A percentile compares a stretch with the other conserved stretches of the same genome.
These are phyloP conservation scores for Bursaphelenchus mucronatus DNA, from an alignment of 1,140 invertebrate species.

Conservation along the genomic window DNA sequence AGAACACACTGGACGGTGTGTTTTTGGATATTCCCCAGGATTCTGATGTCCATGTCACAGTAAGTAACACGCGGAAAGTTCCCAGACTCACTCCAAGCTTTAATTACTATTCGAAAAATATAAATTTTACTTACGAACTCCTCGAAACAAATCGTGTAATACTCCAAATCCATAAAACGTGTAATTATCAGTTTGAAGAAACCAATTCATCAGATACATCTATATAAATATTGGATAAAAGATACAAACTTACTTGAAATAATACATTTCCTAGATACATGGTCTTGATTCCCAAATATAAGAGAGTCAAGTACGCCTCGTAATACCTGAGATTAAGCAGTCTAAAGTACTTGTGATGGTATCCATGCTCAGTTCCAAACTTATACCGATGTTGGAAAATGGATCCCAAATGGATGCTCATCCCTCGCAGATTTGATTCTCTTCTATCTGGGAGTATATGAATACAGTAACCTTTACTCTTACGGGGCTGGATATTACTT, in stretches of 20 bases:
- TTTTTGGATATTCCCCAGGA: slow-evolving; percentile 62
- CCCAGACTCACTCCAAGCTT: slow-evolving; percentile 60
- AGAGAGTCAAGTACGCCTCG: slow-evolving; percentile 57
- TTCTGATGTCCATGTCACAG: slow-evolving; percentile 65
- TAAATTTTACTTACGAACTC: slow-evolving; percentile 37
- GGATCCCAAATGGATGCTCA: slow-evolving; percentile 54
- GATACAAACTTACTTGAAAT: slow-evolving; percentile 34
- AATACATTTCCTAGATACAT: slow-evolving; percentile 57
- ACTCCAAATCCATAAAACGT: slow-evolving; percentile 60
- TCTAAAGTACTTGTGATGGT: slow-evolving; percentile 47
- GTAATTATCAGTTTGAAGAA: slow-evolving; percentile 63
- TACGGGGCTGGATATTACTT: slow-evolving; percentile 54
- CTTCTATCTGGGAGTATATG: slow-evolving; percentile 19
- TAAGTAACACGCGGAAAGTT: slow-evolving; percentile 61
- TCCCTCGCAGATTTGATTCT: slow-evolving; percentile 46
- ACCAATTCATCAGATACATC: slow-evolving; percentile 65
- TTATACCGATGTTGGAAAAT: slow-evolving; percentile 55
- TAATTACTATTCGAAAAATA: slow-evolving; percentile 24
- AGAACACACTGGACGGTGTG: slow-evolving; percentile 62
- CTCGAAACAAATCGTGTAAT: slow-evolving; percentile 48
- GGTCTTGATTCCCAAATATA: slow-evolving; percentile 55
- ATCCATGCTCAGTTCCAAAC: slow-evolving; percentile 45
- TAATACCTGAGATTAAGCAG: slow-evolving; percentile 57
- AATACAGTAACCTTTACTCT: slow-evolving; percentile 8
- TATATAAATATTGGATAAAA: slow-evolving; percentile 29